Evolutionary conservation across 2,888 invertebrate species (phyloP), one percentile per base, ranked within the genome.

Genomic region (Protodeltote pygarga): DNA sequence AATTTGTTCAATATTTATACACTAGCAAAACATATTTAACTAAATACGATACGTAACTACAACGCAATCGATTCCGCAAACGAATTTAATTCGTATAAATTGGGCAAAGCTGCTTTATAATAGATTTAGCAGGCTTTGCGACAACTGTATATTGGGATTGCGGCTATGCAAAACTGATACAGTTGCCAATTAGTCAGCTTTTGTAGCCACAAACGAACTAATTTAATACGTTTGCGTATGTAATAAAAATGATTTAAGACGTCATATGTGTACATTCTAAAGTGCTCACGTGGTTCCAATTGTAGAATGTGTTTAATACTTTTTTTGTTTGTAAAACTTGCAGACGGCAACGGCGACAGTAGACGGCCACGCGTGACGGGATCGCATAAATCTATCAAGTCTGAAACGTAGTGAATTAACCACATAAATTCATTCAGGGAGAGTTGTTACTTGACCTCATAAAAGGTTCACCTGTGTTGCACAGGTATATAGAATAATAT

Each of bases 31-130:
- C n/a, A 19, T 37, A 44, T 40, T 57, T 39, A 54, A 62, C 44
- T 8, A 48, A 54, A 58, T 52, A 47, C 50, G 29, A 53, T 51
- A 46, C 48, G 23, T 53, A 59, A 34, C 53, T 41, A 55, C 31
- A 21, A 52, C 37, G 41, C 51, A 54, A 66, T 73, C 65, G 68
- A 69, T 69, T 50, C 62, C 48, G 37, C 52, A 68, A 71, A 66
- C 65, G 62, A 71, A 66, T 77, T 78, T 71, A 76, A 79, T 76
- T 73, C 71, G 66, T 63, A 75, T 73, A 74, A 73, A 79, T 78
- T 75, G 71, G 66, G 59, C 65, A 73, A 80, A 79, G 73, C 77
- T 69, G 74, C 74, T 77, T 72, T 73, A 73, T 64, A 76, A 76
- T 77, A 74, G 70, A 74, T 77, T 75, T 74, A 76, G 65, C 63